Percentiles rank a stretch among this genome's conserved stretches.
Conservation (phyloP, 2,888 invertebrate genomes). For the Polymixis flavicincta region DNA sequence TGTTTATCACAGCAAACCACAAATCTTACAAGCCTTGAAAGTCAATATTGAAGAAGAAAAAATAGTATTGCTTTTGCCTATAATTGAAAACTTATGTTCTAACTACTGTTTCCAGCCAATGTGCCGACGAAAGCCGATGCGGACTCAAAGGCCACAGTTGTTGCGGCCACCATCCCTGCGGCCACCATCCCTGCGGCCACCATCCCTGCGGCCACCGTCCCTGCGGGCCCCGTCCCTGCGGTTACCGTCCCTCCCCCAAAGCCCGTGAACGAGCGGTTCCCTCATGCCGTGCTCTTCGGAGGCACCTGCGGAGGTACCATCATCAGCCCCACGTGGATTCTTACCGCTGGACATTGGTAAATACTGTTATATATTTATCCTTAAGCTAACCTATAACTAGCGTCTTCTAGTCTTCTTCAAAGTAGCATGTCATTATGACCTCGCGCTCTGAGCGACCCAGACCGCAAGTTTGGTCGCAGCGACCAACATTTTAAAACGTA, state of each 20-base stretch:
- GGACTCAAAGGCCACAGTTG: neutral
- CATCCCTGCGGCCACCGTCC: neutral
- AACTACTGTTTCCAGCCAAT: constrained; percentile 49
- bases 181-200: neutral
- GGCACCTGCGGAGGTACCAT: constrained; percentile 86
- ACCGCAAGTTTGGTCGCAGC: neutral
- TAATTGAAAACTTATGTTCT: neutral
- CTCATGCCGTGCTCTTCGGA: constrained; percentile 85
- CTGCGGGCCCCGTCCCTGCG: neutral
- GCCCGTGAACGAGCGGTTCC: constrained; percentile 76
- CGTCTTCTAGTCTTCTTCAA: neutral
- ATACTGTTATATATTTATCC: constrained; percentile 27
- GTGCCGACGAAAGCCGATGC: constrained; percentile 47
- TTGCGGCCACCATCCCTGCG: neutral
- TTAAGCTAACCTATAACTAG: neutral
- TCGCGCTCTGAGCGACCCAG: neutral
- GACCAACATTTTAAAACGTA: neutral
- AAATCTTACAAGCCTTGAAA: no score
- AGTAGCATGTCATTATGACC: neutral
- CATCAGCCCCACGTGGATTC: constrained; percentile 83
- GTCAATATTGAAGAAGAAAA: no score
- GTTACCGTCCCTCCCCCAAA: constrained; percentile 21
- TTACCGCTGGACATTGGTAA: constrained; percentile 86
- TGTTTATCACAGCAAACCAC: no score
- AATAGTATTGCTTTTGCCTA: neutral